A percentile compares a stretch with the other conserved stretches of the same genome.
Conservation (phyloP, 2,113 vertebrate species). For the Pantherophis guttatus region DNA sequence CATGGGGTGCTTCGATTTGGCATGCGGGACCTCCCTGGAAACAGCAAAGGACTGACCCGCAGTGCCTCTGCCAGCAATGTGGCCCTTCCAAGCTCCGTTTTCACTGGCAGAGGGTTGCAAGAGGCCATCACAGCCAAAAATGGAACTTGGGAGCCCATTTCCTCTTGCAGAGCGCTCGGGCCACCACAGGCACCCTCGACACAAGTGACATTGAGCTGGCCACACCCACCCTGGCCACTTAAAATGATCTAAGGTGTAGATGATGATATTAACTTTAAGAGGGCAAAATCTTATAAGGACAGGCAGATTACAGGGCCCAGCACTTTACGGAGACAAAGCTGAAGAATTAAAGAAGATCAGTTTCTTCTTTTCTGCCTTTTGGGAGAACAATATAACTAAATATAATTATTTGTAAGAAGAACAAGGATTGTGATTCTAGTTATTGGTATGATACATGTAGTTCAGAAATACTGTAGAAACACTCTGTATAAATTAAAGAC, state of each 20-base stretch:
- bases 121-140: no score
- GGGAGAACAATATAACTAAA: not conserved
- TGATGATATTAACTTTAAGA: not conserved
- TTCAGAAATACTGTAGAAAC: not conserved
- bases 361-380: not conserved
- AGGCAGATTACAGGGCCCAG: not conserved
- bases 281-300: not conserved
- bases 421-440: not conserved
- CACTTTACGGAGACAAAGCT: not conserved
- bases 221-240: no score
- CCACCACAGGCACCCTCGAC: no score
- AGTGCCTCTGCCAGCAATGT: no score
- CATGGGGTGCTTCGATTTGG: no score
- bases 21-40: no score
- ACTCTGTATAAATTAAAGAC: not conserved
- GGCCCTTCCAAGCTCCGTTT: no score
- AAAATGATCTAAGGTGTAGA: not conserved
- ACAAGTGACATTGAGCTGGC: no score
- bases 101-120: no score
- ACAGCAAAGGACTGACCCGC: no score
- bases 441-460: not conserved
- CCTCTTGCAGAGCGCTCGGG: no score
- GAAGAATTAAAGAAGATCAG: not conserved
- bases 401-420: not conserved
- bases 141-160: no score